phyloP scores from a whole-genome alignment of 2,113 vertebrate species.

The Scartelaos histophorus region DNA sequence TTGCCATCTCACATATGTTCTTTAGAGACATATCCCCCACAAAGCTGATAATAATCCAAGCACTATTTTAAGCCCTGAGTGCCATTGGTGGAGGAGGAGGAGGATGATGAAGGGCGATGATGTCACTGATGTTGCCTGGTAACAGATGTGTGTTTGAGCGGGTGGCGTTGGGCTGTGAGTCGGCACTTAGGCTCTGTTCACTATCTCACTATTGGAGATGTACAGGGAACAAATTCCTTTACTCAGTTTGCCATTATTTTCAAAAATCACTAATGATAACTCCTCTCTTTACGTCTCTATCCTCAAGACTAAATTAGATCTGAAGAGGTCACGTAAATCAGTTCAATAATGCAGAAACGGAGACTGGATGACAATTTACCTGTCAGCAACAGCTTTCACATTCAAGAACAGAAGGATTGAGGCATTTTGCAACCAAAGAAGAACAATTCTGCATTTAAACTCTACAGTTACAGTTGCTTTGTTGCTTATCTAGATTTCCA shows the following conservation, averaged over 20 bases:
- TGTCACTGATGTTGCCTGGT: conserved; percentile 78
- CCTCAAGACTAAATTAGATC: conserved; percentile 4
- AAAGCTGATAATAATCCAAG: conserved; percentile 73
- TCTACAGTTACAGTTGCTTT: too few species aligned
- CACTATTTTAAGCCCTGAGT: conserved; percentile 75
- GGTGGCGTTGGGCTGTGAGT: conserved; percentile 60
- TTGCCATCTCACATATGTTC: conserved; percentile 17
- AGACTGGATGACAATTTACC: too few species aligned
- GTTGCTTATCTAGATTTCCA: too few species aligned
- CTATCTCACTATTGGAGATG: conserved; percentile 12
- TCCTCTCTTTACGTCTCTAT: background rate
- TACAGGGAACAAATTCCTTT: conserved; percentile 16
- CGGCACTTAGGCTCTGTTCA: conserved; percentile 17
- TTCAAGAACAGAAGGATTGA: too few species aligned
- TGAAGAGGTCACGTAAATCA: conserved; percentile 13
- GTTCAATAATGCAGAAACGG: too few species aligned
- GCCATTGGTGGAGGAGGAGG: conserved; percentile 46
- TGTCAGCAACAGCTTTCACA: too few species aligned
- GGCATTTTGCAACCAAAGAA: too few species aligned
- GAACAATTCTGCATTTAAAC: too few species aligned
- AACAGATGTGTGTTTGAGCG: conserved; percentile 75
- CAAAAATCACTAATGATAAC: background rate
- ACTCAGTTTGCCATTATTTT: conserved; percentile 7
- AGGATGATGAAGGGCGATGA: conserved; percentile 73
- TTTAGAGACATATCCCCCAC: conserved; percentile 47